Base-by-base conservation (phyloP, 2,888 invertebrate species). In the Helicoverpa assulta region DNA sequence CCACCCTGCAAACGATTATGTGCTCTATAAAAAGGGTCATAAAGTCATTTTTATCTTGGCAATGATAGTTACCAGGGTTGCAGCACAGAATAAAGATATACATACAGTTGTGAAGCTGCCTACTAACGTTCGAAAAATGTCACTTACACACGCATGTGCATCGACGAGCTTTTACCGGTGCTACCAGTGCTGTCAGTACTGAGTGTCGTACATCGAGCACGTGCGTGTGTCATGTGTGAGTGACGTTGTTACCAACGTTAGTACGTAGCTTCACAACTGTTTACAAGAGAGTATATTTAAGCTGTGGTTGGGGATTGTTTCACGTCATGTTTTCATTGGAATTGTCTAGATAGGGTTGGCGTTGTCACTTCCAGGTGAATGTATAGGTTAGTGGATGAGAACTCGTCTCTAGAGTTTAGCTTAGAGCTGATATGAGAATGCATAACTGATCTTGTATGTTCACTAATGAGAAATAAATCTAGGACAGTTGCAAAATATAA, bases 1-100 rank as follows among this genome's bases (percentile, higher is more conserved):
- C 10, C 0, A 21, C 40, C 33, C 10, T n/a, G 21, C 58, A 58
- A 43, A 19, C 8, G 64, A 57, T 63, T 53, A 56, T 63, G 26
- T 62, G 40, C 54, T 53, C 57, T 69, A 26, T 29, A 8, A 5
- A 14, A 21, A 19, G 18, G 16, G 2, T 0, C 0, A 21, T 61
- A 64, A 47, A 64, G 66, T 56, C 29, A 29, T 14, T 19, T 71
- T 67, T 71, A 53, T 66, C 47, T 57, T 59, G 62, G 37, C 52
- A 51, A 29, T 2, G n/a, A 7, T 12, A 2, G 16, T 54, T 57
- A 67, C 56, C 63, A 59, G 21, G 6, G 29, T 33, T 37, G 7
- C 40, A 7, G 26, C 26, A 26, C 26, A 26, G 26, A 26, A 26
- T 26, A 26, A 26, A 26, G 26, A 26, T 26, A 4, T 26, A n/a